Evolutionary conservation across 2,113 vertebrate genomes (phyloP).

Genomic region (Trachemys scripta): DNA sequence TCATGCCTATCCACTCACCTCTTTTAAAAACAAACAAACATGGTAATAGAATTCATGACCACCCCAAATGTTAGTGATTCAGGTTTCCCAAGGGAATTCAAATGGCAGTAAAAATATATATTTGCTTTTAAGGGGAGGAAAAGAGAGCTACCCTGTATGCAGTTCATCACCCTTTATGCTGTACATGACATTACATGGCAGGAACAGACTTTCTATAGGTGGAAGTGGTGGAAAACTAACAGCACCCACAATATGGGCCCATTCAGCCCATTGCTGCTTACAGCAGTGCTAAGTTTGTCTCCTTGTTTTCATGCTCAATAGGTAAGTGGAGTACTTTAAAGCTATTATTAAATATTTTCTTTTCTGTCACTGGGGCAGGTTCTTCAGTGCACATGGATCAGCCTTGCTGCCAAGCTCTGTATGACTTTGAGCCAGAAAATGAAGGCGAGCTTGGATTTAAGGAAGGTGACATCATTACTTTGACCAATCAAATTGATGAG

Average conservation of each 20-base stretch:
- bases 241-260: not conserved
- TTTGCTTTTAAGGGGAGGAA: not conserved
- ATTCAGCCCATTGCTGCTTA: fast-evolving
- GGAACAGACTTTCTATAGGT: not conserved
- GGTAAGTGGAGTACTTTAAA: not conserved
- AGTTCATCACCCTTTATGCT: not conserved
- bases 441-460: conserved; percentile 96
- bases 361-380: conserved; percentile 79
- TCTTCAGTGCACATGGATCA: conserved; percentile 85
- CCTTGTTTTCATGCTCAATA: not conserved
- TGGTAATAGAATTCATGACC: not conserved
- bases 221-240: not conserved
- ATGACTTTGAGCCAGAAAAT: conserved; percentile 95
- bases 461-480: conserved; percentile 93
- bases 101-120: not conserved
- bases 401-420: conserved; percentile 94
- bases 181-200: not conserved
- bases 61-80: not conserved
- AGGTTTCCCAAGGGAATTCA: not conserved
- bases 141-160: not conserved
- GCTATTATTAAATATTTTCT: conserved; percentile 40
- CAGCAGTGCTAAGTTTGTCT: not conserved
- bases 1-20: not conserved
- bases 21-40: not conserved
- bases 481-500: conserved; percentile 95